Base-by-base conservation (phyloP, 2,797 vertebrate genomes). In the Chelidonichthys spinosus region DNA sequence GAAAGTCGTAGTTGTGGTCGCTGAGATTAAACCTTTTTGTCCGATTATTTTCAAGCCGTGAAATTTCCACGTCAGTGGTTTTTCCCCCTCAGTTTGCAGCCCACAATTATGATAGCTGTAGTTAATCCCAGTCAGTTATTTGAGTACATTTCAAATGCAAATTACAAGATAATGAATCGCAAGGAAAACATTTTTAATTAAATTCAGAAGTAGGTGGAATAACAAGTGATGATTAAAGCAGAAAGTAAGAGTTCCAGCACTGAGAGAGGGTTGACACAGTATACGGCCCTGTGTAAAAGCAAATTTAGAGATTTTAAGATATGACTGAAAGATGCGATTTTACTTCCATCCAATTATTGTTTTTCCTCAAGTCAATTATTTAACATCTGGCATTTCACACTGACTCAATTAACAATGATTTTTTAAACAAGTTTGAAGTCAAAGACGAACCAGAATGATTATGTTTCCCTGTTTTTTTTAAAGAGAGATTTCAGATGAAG, bases 191-290 rank as follows among this genome's bases (percentile, higher is more conserved):
- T 68, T 0, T 59, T 69, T n/a, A 70, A 59, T 13, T 11, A 6
- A 82, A 64, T 36, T 9, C 78, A 63, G 36, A 32, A 63, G 64
- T 11, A 71, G 32, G 14, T 1, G 11, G 36, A 76, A 56, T 40
- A 76, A 53, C 50, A 65, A 74, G 44, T 52, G 35, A 68, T 62
- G 42, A 73, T 15, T 61, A 2, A 37, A 75, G 53, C 44, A 44
- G 53, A 73, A 72, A 36, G 47, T 2, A 36, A 55, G n/a, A 5
- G 50, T 8, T 63, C 17, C 36, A 25, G 14, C 8, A 6, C 8
- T 15, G 39, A 8, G 46, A 71, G 50, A 39, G 32, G 55, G 66
- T 32, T 13, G 9, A 62, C 25, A 14, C 17, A 32, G 4, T 15
- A 15, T 5, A 35, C 0, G 10, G 15, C 5, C 42, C 3, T 2